Conservation (phyloP, 1,140 invertebrate species). For the Planococcus citri region DNA sequence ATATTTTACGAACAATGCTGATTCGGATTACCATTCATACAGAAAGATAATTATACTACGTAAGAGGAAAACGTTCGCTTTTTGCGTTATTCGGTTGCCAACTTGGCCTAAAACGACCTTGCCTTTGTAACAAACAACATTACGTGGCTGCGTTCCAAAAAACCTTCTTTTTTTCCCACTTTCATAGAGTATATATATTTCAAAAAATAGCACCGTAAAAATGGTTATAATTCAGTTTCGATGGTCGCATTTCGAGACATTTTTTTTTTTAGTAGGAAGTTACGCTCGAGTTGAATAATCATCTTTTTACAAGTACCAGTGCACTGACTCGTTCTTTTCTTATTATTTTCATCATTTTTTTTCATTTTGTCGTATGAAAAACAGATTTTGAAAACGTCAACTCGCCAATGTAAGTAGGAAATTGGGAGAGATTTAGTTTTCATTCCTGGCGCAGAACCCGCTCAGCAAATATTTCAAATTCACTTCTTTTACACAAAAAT, state of each 20-base stretch:
- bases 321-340: no score
- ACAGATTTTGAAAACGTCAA: no score
- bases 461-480: no score
- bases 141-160: neutral
- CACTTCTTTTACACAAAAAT: no score
- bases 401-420: no score
- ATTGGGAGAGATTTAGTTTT: no score
- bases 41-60: neutral
- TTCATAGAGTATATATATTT: neutral
- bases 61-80: neutral
- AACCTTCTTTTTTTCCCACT: neutral
- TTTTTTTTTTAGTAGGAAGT: no score
- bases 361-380: no score
- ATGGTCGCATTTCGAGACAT: neutral
- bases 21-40: neutral
- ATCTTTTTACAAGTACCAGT: no score
- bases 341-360: no score
- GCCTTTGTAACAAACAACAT: neutral
- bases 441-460: no score
- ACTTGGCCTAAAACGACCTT: conserved; percentile 1
- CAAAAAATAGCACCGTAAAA: neutral
- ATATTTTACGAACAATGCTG: neutral
- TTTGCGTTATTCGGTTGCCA: neutral
- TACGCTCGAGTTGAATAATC: no score
- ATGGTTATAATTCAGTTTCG: neutral